Percentiles rank a stretch among this genome's conserved stretches.
Evolutionary conservation across 2,113 vertebrate species (phyloP).

Genomic region (Stegostoma tigrinum): DNA sequence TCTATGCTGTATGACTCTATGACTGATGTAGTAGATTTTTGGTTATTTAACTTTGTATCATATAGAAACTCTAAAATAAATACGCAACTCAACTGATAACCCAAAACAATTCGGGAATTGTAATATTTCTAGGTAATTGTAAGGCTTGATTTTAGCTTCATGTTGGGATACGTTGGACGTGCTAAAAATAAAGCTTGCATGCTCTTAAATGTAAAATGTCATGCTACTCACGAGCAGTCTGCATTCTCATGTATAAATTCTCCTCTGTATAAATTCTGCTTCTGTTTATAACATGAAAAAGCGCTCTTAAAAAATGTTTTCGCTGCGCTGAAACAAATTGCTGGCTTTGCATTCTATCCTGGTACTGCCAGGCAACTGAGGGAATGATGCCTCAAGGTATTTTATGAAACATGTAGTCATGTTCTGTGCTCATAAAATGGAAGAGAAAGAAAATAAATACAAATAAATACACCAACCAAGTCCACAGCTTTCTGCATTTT

Average conservation of each 20-base stretch:
- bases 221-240: neutral
- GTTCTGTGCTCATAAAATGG: neutral
- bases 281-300: neutral
- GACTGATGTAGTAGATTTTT: neutral
- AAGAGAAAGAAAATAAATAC: neutral
- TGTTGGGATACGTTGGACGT: neutral
- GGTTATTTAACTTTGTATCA: neutral
- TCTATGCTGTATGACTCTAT: neutral
- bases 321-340: neutral
- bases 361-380: neutral
- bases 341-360: neutral
- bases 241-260: neutral
- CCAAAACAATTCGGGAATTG: neutral
- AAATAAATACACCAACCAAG: neutral
- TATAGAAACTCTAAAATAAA: no score
- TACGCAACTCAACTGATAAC: neutral
- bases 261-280: neutral
- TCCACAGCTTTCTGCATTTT: neutral
- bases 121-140: neutral
- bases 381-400: neutral
- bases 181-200: neutral
- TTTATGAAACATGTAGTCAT: neutral
- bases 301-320: neutral
- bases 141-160: neutral
- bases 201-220: neutral